Evolutionary conservation across 2,888 invertebrate species (phyloP).

Genomic region (Luperina nickerlii): DNA sequence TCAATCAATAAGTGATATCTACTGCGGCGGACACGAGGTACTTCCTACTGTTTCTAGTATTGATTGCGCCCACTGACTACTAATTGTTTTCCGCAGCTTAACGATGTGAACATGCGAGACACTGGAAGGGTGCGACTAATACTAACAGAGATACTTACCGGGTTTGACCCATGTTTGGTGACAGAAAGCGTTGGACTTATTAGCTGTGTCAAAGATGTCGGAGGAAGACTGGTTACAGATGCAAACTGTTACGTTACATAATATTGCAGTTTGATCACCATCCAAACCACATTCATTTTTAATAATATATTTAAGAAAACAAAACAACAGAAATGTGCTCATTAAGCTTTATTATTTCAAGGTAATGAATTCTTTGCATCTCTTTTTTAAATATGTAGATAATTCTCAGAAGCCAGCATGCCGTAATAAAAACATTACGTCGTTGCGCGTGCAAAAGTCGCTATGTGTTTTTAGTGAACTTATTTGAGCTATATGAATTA

Average conservation of each 20-base stretch:
- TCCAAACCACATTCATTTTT: not conserved
- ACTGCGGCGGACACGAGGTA: not conserved
- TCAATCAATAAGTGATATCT: not conserved
- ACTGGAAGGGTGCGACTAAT: not conserved
- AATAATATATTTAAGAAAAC: not conserved
- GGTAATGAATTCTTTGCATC: not conserved
- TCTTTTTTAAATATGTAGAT: not conserved
- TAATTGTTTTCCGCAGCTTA: conserved; percentile 54
- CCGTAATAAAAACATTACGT: no score
- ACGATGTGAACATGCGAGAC: conserved; percentile 37
- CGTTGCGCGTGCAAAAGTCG: no score
- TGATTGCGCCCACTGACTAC: conserved; percentile 45
- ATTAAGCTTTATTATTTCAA: not conserved
- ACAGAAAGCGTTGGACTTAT: no score
- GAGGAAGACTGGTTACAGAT: not conserved
- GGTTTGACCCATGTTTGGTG: no score
- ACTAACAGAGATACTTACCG: not conserved
- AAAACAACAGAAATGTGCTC: not conserved
- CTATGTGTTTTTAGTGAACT: no score
- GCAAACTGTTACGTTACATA: not conserved
- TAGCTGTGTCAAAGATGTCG: not conserved
- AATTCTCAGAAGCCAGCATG: not conserved
- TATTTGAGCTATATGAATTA: no score
- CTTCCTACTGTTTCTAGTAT: conserved; percentile 18
- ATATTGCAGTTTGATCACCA: not conserved